Conservation (phyloP, 1,140 invertebrate genomes). For the Limonius californicus region DNA sequence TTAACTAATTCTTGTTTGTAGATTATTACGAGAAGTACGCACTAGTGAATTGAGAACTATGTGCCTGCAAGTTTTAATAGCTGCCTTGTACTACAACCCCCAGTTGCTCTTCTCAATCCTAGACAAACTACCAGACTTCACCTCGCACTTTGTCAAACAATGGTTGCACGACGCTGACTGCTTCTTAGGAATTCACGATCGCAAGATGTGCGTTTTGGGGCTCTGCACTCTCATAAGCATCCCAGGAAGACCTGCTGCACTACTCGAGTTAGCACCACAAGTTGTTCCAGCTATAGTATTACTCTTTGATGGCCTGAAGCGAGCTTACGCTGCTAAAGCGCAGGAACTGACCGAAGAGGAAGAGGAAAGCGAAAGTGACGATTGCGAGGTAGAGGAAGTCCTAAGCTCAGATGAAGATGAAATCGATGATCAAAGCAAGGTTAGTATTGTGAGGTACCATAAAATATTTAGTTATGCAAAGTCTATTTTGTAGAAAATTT, state of each 20-base stretch:
- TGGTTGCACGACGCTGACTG: conserved; percentile 95
- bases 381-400: conserved; percentile 69
- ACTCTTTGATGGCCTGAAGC: conserved; percentile 90
- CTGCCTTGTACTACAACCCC: conserved; percentile 94
- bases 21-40: conserved; percentile 81
- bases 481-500: too few species aligned
- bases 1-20: conserved; percentile 30
- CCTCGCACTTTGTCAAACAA: conserved; percentile 91
- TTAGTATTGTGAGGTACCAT: background rate
- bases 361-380: conserved; percentile 66
- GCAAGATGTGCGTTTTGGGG: conserved; percentile 92
- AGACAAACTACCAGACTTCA: conserved; percentile 70
- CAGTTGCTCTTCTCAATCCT: conserved; percentile 77
- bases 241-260: conserved; percentile 63
- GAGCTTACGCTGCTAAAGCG: conserved; percentile 84
- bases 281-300: conserved; percentile 84
- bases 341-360: conserved; percentile 78
- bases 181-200: conserved; percentile 91
- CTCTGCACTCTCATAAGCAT: conserved; percentile 83
- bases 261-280: conserved; percentile 74
- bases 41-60: conserved; percentile 88
- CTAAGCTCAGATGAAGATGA: conserved; percentile 92
- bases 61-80: conserved; percentile 92
- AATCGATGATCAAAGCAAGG: conserved; percentile 75
- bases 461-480: too few species aligned